Base-by-base conservation (phyloP, 2,797 vertebrate species). In the Syngnathus rostellatus region DNA sequence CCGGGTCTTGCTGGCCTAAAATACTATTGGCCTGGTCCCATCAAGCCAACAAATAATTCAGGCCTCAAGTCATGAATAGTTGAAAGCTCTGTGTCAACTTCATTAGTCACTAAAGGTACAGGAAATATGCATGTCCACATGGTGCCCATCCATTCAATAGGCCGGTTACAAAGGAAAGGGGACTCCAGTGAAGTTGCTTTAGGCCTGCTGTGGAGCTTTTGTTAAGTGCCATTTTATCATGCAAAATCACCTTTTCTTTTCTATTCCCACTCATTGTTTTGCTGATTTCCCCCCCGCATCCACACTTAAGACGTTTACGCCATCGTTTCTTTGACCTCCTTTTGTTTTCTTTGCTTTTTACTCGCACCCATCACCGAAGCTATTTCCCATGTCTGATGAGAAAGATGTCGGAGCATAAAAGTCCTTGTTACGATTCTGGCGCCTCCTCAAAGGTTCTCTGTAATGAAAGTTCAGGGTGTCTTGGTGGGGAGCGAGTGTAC, bases 1-100 rank as follows among this genome's bases (percentile, higher is more conserved):
- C 65, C 16, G 12, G 62, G 55, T 79, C 55, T 76, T 65, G 73
- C 84, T 83, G 45, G 63, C 72, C 82, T 72, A 75, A 86, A 85
- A 84, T 72, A 74, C 76, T 76, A 76, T 83, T 87, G 75, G 78
- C 68, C 75, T 81, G 74, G 81, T 80, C 82, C 79, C 81, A 83
- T 85, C 81, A 85, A 81, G 73, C 76, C 76, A 63, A 84, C 84
- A 83, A 86, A 88, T 86, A 86, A 87, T 86, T 83, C 77, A 81
- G 73, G 68, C 81, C 79, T 76, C 51, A 54, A 85, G 82, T 88
- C 81, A 83, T 86, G 85, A 85, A 87, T 85, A 80, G 79, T 75
- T 83, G 82, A 88, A 88, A 87, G 77, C 66, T 64, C 77, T 77
- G 82, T 85, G 87, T 88, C 86, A 89, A 89, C 85, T 88, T 87